These are phyloP conservation scores for Cydia amplana DNA, from an alignment of 1,140 invertebrate species.

Conservation along the genomic window DNA sequence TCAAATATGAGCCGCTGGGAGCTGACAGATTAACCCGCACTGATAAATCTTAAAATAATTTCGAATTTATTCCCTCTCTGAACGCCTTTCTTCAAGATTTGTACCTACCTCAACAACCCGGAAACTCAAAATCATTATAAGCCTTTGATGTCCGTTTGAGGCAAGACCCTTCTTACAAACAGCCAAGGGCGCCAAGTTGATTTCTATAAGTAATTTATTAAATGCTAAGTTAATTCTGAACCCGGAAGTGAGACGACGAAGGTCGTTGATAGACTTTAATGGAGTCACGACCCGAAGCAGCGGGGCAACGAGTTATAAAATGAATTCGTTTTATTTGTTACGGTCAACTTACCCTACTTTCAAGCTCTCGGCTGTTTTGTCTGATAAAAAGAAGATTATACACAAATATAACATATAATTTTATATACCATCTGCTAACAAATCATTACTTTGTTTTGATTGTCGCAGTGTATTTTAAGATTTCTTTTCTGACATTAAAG, in stretches of 20 bases:
- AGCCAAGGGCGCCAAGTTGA: constrained; percentile 2
- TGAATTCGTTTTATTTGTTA: not conserved
- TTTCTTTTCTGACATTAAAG: too few relatives aligned
- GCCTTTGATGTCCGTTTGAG: constrained; percentile 1
- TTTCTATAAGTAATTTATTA: constrained; percentile 11
- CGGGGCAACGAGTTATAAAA: not conserved
- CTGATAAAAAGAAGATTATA: not conserved
- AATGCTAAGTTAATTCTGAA: not conserved
- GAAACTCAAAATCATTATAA: constrained; percentile 9
- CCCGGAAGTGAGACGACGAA: not conserved
- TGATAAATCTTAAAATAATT: too few relatives aligned
- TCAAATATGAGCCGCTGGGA: too few relatives aligned
- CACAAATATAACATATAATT: too few relatives aligned
- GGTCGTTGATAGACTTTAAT: constrained; percentile 14
- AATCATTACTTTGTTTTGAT: too few relatives aligned
- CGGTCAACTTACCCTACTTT: not conserved
- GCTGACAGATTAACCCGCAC: too few relatives aligned
- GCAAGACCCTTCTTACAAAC: not conserved
- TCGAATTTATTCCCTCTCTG: not conserved
- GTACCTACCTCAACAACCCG: not conserved
- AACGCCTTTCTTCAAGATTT: not conserved
- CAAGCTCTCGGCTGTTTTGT: not conserved
- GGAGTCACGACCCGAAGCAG: not conserved
- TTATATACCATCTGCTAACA: too few relatives aligned
- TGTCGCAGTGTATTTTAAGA: too few relatives aligned